Evolutionary conservation across 2,888 invertebrate genomes (phyloP), one percentile per base, ranked within the genome.

Genomic region (Calameuta idolon): DNA sequence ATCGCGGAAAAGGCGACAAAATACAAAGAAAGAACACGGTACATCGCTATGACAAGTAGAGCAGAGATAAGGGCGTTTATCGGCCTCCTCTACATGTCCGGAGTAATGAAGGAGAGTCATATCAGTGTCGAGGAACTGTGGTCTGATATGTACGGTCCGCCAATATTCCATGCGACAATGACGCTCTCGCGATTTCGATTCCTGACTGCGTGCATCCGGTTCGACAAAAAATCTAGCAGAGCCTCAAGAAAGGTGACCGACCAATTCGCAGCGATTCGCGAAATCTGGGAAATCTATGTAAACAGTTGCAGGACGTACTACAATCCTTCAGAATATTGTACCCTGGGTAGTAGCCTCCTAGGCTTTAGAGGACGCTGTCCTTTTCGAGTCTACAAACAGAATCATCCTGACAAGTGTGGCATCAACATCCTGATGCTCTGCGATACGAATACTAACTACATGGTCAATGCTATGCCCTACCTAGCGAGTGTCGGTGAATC

Each of bases 271-370:
- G 79, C 80, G 30, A 79, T 80, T 5, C 76, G 79, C n/a, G 76
- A 79, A 30, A 37, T 80, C 34, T 80, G 79, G 80, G 79, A 80
- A 30, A 35, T 74, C 23, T 80, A 76, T 55, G 73, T 73, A 12
- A 37, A 69, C 74, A 82, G 81, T 77, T 84, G 82, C 76, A 79
- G 40, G 75, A 85, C 83, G 5, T 73, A 68, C 37, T 83, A 81
- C 75, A 82, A 75, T 75, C 82, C 81, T 34, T 75, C 77, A 30
- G 75, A 73, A 76, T 80, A 77, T 33, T 80, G 77, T 75, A 79
- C 81, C 23, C 77, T 79, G 11, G 83, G 81, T 73, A 77, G 78
- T 37, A 77, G 77, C 35, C 74, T 80, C 34, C 55, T 82, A 73
- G 76, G 79, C 12, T 83, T 81, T 71, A 68, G 83, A 34, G 82